Evolutionary conservation across 2,888 invertebrate genomes (phyloP).

Genomic region (Myopa tessellatipennis): DNA sequence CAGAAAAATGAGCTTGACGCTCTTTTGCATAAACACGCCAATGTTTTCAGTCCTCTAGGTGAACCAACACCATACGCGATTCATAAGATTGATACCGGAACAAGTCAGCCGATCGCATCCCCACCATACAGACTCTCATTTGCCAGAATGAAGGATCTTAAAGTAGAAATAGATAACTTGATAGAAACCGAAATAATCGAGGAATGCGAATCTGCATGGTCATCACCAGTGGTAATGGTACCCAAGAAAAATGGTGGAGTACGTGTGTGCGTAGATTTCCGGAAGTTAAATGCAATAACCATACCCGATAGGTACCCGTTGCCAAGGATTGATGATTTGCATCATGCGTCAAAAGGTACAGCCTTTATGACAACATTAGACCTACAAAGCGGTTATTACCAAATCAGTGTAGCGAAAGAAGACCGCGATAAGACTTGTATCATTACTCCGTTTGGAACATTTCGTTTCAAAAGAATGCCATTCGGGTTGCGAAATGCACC

Average conservation of each 20-base stretch:
- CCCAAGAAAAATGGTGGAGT: constrained; percentile 54
- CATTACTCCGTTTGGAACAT: constrained; percentile 21
- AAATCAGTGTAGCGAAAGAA: too few relatives aligned
- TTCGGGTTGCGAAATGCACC: constrained; percentile 39
- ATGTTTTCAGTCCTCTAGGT: neutral
- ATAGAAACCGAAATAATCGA: constrained; percentile 57
- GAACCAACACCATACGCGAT: constrained; percentile 1
- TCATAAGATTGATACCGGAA: neutral
- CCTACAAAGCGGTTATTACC: too few relatives aligned
- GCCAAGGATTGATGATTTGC: constrained; percentile 32
- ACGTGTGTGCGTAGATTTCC: constrained; percentile 52
- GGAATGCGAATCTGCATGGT: constrained; percentile 61
- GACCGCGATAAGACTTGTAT: too few relatives aligned
- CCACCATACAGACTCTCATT: constrained; percentile 50
- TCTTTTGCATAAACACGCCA: constrained; percentile 11
- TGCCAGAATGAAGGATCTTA: constrained; percentile 31
- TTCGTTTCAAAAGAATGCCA: constrained; percentile 1
- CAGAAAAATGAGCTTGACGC: too few relatives aligned
- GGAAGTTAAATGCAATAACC: neutral
- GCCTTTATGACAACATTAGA: too few relatives aligned
- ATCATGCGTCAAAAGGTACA: too few relatives aligned
- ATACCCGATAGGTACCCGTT: constrained; percentile 28
- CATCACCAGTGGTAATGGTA: constrained; percentile 49
- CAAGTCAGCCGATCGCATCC: neutral
- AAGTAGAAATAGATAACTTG: constrained; percentile 46